Conservation (phyloP, 1,140 invertebrate species). For the Uloborus diversus region DNA sequence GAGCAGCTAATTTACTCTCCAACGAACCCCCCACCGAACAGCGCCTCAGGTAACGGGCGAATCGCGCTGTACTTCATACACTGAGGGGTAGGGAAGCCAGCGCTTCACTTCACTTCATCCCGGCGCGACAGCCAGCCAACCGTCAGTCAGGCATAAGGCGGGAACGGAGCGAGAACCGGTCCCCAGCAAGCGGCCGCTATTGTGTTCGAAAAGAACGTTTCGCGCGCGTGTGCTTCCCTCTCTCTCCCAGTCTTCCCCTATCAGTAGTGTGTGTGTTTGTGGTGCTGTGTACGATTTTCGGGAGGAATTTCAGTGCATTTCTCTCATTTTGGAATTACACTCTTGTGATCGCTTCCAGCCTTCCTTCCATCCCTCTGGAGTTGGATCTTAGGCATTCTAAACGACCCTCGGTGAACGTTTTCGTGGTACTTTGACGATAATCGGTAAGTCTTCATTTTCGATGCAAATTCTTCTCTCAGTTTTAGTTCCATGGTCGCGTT, state of each 20-base stretch:
- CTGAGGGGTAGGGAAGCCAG: background rate
- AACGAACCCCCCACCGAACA: background rate
- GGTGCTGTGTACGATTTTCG: background rate
- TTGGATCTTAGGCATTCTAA: too few species aligned
- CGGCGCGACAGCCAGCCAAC: background rate
- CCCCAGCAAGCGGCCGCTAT: background rate
- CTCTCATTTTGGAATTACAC: background rate
- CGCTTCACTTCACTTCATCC: slow-evolving; percentile 1
- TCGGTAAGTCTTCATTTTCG: too few species aligned
- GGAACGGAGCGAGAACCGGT: slow-evolving; percentile 20
- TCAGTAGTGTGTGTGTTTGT: too few species aligned
- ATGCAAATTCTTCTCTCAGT: too few species aligned
- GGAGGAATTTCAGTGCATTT: background rate
- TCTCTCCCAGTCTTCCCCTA: background rate
- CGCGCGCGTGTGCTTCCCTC: background rate
- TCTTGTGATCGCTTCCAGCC: too few species aligned
- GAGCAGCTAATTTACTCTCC: too few species aligned
- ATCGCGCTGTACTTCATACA: background rate
- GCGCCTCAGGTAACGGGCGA: background rate
- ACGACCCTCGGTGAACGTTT: too few species aligned
- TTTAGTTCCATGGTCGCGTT: too few species aligned
- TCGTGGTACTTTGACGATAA: too few species aligned
- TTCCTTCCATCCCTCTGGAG: too few species aligned
- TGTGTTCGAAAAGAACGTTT: background rate
- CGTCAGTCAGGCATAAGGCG: background rate